Base-by-base conservation (phyloP, 2,113 vertebrate genomes). In the Gasterosteus nipponicus region DNA sequence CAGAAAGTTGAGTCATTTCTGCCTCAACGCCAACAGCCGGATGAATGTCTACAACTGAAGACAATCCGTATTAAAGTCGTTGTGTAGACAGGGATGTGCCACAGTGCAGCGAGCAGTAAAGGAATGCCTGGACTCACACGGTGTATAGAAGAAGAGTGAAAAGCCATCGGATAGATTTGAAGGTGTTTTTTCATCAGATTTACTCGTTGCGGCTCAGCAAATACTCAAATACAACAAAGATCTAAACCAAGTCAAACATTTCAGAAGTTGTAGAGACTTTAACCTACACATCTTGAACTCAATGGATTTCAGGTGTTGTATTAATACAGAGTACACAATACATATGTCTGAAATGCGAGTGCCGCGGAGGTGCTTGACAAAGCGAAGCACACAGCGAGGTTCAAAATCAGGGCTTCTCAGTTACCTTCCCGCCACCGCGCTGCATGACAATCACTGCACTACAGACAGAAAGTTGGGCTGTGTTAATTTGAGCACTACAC, bases 401-500 rank as follows among this genome's bases (percentile, higher is more conserved):
- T 74, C 31, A 74, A 80, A 84, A 78, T 75, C 65, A 22, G 68
- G 73, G 75, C 51, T 54, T 66, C 69, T 81, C 73, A 16, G 18
- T 65, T 89, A 89, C 87, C 88, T 89, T 84, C 59, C 83, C 81
- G 54, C 86, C 66, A n/a, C 51, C 66, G 54, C 77, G 35, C 87
- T 80, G 77, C 82, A 70, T 73, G 74, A 86, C 87, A 89, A 93
- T 92, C 92, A 86, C 83, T 82, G 85, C 77, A 65, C 60, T 26
- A 77, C 89, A 92, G 87, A 88, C 78, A 53, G 72, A 86, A 83
- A 91, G 75, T 86, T 80, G 61, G 72, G 83, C 86, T 75, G 85
- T 85, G 80, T 87, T 90, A 87, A 91, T 90, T 85, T 90, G 80
- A 82, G 88, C 83, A 81, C 84, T 72, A 85, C 79, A 78, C 85